A percentile compares a stretch with the other conserved stretches of the same genome.
Evolutionary conservation across 2,113 vertebrate genomes (phyloP).

Genomic region (Paedocypris sp.): DNA sequence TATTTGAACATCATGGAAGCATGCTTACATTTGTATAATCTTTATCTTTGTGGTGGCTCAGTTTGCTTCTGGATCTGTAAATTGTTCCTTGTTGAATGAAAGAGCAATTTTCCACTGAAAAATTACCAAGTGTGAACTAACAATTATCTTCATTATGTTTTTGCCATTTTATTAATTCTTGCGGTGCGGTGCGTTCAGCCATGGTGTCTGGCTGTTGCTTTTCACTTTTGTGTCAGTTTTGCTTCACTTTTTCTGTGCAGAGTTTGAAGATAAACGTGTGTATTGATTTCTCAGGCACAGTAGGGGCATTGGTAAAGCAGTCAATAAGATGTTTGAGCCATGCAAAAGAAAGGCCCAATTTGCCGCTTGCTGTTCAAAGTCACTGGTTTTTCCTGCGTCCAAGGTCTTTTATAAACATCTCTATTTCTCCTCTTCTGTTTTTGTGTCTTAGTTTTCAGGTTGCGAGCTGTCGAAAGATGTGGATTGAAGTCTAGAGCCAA

Average conservation of each 20-base stretch:
- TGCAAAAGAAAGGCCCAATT: neutral
- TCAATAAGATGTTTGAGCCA: conserved; percentile 12
- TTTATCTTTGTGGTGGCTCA: neutral
- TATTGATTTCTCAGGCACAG: conserved; percentile 17
- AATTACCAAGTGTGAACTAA: neutral
- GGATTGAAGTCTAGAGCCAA: conserved; percentile 55
- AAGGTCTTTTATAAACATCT: neutral
- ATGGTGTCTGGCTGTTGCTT: neutral
- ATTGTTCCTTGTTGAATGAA: neutral
- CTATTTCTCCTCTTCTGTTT: conserved; percentile 37
- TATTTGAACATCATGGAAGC: no score
- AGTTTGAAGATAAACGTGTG: conserved; percentile 5
- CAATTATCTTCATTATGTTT: neutral
- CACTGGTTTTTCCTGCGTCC: neutral
- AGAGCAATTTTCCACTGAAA: neutral
- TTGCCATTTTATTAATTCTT: neutral
- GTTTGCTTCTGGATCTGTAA: neutral
- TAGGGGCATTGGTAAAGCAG: neutral
- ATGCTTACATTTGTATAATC: no score
- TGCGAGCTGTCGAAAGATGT: conserved; percentile 53
- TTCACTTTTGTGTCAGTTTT: neutral
- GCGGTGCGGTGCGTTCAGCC: neutral
- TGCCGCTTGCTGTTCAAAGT: neutral
- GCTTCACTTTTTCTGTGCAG: neutral
- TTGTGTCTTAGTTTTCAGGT: conserved; percentile 49